Evolutionary conservation across 2,113 vertebrate genomes (phyloP).

Genomic region (Chionomys nivalis): DNA sequence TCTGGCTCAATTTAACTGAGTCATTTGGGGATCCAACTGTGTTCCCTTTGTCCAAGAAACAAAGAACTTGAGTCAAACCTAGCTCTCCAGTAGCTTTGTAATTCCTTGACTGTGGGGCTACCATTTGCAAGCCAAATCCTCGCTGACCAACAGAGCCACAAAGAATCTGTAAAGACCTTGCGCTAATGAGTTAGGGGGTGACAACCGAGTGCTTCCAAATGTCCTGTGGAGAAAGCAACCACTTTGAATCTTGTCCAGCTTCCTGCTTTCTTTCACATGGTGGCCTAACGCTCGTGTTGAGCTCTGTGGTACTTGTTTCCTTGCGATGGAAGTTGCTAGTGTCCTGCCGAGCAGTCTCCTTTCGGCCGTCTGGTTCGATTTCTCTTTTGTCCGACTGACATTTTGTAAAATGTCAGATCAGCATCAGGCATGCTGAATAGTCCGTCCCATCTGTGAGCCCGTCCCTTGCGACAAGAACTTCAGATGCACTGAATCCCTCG

Average conservation of each 20-base stretch:
- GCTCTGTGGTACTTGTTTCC: background rate
- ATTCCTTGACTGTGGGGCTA: background rate
- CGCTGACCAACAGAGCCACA: background rate
- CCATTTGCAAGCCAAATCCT: background rate
- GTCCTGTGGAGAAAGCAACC: background rate
- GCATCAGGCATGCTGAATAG: background rate
- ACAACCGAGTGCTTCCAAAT: background rate
- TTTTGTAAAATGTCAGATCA: background rate
- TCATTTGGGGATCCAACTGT: background rate
- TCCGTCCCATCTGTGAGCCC: background rate
- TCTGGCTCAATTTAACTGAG: background rate
- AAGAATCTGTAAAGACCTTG: background rate
- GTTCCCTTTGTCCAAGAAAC: constrained; percentile 27
- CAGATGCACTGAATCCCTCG: background rate
- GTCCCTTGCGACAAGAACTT: background rate
- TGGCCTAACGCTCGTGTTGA: background rate
- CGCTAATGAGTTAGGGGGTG: background rate
- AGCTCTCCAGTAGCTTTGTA: background rate
- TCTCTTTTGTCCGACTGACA: background rate
- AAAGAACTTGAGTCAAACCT: background rate
- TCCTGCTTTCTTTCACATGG: background rate
- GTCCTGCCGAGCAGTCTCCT: background rate
- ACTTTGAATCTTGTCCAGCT: background rate
- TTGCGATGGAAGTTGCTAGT: background rate
- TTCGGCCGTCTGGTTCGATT: background rate